These are phyloP conservation scores for Proterorhinus semilunaris DNA, from an alignment of 2,113 vertebrate genomes.

Conservation along the genomic window DNA sequence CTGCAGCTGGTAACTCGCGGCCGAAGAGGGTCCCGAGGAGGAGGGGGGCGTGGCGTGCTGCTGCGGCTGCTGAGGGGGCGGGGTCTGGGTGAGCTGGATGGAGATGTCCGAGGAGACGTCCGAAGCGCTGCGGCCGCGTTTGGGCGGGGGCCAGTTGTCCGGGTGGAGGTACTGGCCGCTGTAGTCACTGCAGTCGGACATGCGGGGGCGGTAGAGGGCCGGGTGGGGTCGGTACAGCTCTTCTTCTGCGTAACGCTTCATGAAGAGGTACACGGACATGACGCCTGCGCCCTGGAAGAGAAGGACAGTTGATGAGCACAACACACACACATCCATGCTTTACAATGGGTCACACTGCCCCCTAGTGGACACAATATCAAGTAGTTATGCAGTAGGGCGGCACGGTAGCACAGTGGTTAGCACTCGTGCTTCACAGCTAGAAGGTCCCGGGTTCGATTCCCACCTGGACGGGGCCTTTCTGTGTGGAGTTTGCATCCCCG, in stretches of 20 bases:
- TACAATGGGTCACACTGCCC: too few species aligned
- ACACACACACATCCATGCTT: too few species aligned
- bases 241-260: slow-evolving; percentile 89
- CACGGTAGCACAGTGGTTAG: too few species aligned
- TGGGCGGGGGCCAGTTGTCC: slow-evolving; percentile 81
- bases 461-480: too few species aligned
- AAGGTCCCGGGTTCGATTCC: too few species aligned
- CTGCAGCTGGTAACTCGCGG: slow-evolving; percentile 72
- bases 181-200: slow-evolving; percentile 92
- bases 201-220: slow-evolving; percentile 86
- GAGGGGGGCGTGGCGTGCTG: slow-evolving; percentile 50
- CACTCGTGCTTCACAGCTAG: too few species aligned
- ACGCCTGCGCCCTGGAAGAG: slow-evolving; percentile 84
- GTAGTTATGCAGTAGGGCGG: too few species aligned
- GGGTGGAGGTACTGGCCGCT: slow-evolving; percentile 90
- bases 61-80: slow-evolving; percentile 43
- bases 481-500: too few species aligned
- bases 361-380: too few species aligned
- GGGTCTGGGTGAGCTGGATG: slow-evolving; percentile 88
- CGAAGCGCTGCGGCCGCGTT: slow-evolving; percentile 83
- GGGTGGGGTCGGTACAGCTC: slow-evolving; percentile 89
- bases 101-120: slow-evolving; percentile 89
- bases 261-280: slow-evolving; percentile 93
- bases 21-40: slow-evolving; percentile 72
- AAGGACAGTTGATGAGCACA: not conserved